phyloP scores from a whole-genome alignment of 2,113 vertebrate species.

The Columba janthina region DNA sequence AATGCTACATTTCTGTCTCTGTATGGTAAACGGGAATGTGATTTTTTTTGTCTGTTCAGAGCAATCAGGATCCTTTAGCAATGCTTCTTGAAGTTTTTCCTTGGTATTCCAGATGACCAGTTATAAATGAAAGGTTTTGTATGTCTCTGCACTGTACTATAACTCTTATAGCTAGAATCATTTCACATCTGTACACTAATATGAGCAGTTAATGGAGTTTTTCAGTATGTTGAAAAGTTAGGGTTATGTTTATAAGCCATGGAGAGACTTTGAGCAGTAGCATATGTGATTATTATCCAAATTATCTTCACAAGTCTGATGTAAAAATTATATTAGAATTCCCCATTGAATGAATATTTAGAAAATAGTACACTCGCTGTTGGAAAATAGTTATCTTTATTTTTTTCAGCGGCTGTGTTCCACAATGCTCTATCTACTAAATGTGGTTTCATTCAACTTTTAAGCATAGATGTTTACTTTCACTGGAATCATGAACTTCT shows the following conservation, averaged over 20 bases:
- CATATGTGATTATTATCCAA: neutral
- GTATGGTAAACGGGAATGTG: neutral
- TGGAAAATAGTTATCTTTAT: neutral
- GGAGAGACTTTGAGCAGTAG: neutral
- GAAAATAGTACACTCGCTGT: neutral
- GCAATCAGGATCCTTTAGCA: neutral
- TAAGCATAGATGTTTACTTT: conserved; percentile 11
- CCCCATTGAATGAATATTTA: neutral
- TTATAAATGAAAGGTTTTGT: neutral
- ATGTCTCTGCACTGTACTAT: neutral
- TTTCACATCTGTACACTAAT: neutral
- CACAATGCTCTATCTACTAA: neutral
- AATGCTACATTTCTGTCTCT: neutral
- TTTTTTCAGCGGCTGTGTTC: neutral
- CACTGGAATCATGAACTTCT: neutral
- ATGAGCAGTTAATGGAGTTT: neutral
- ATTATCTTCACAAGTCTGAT: neutral
- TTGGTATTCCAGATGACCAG: neutral
- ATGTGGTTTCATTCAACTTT: conserved; percentile 27
- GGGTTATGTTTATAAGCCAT: neutral
- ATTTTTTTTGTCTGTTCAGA: neutral
- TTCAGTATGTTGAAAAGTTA: neutral
- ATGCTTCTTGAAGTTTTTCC: neutral
- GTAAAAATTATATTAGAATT: neutral
- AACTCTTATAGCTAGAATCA: neutral